Conservation (phyloP, 37 sponge, comb jelly and placozoan species). For the Chondrosia reniformis region DNA sequence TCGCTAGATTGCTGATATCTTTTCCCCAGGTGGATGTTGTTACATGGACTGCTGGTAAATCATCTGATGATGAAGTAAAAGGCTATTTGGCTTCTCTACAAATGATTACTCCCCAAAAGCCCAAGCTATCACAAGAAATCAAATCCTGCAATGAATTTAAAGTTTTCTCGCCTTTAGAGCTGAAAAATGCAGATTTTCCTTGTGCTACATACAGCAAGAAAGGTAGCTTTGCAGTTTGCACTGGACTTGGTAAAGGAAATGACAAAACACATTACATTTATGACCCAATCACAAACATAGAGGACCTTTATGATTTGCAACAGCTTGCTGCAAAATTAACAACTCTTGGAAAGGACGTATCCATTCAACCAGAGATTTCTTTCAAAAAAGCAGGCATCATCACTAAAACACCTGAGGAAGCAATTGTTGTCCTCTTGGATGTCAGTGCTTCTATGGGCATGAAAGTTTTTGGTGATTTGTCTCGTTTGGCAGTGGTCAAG, state of each 20-base stretch:
- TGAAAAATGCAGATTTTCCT: not conserved
- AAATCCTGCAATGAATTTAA: not conserved
- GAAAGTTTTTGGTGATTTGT: not conserved
- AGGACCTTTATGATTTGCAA: not conserved
- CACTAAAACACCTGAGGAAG: conserved; percentile 32
- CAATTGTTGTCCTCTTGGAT: conserved; percentile 33
- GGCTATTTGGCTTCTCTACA: not conserved
- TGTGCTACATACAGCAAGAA: not conserved
- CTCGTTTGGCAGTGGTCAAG: conserved; percentile 4
- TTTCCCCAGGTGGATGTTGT: not conserved
- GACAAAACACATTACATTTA: not conserved
- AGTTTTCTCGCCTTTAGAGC: not conserved
- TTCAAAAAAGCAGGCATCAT: conserved; percentile 15
- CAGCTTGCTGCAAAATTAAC: no score
- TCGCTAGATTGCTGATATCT: conserved; percentile 1
- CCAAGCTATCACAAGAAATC: not conserved
- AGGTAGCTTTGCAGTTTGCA: not conserved
- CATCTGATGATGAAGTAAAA: not conserved
- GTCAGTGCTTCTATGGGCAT: conserved; percentile 16
- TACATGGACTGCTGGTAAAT: not conserved
- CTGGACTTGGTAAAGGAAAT: not conserved
- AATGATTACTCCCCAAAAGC: not conserved
- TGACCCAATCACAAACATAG: not conserved
- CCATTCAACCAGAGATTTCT: not conserved
- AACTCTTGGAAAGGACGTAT: not conserved